These are phyloP conservation scores for Tetramorium parvispinum DNA, from an alignment of 1,140 invertebrate species.

Conservation along the genomic window DNA sequence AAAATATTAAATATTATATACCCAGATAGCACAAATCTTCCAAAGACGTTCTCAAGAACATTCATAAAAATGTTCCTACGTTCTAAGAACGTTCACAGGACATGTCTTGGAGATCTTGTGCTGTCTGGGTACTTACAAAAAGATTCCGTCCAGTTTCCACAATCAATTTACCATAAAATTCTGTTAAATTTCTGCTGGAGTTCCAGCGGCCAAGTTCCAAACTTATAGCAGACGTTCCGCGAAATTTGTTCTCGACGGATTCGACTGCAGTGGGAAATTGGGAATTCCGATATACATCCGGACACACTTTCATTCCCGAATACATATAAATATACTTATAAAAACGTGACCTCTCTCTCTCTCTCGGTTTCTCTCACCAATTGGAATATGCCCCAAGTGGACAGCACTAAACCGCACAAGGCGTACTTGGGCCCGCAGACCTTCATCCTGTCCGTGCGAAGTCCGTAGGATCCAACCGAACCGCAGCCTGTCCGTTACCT, in stretches of 20 bases:
- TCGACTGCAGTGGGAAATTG: neutral
- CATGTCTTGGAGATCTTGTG: too few relatives aligned
- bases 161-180: neutral
- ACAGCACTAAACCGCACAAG: slow-evolving; percentile 94
- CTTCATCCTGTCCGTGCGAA: slow-evolving; percentile 87
- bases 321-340: neutral
- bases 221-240: neutral
- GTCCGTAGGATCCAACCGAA: slow-evolving; percentile 18
- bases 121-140: neutral
- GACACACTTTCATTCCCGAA: slow-evolving; percentile 58
- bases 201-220: too few relatives aligned
- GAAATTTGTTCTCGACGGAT: neutral
- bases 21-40: too few relatives aligned
- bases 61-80: too few relatives aligned
- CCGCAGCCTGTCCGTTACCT: neutral
- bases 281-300: slow-evolving; percentile 21
- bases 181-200: neutral
- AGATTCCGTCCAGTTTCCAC: neutral
- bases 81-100: too few relatives aligned
- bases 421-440: slow-evolving; percentile 96
- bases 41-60: too few relatives aligned
- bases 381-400: slow-evolving; percentile 96
- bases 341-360: slow-evolving; percentile 82
- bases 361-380: slow-evolving; percentile 89
- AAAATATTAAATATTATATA: too few relatives aligned